Percentiles rank a stretch among this genome's conserved stretches.
Conservation (phyloP, 2,113 vertebrate species). For the Lasiurus cinereus region DNA sequence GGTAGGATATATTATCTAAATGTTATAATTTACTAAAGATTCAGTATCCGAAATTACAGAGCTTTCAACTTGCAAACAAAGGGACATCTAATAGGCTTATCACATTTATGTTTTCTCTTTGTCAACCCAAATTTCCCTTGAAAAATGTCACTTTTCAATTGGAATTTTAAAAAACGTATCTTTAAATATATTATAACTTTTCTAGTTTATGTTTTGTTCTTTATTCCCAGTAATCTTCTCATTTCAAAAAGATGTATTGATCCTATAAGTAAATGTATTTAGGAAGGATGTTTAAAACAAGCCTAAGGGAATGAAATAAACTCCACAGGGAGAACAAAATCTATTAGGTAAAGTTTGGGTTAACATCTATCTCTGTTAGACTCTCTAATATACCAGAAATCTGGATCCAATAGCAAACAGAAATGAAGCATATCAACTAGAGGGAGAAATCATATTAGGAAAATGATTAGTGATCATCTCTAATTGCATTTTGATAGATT, state of each 20-base stretch:
- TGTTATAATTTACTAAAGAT: not conserved
- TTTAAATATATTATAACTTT: not conserved
- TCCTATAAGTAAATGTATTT: not conserved
- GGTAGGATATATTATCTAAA: not conserved
- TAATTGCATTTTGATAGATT: not conserved
- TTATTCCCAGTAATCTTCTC: not conserved
- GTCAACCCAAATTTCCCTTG: not conserved
- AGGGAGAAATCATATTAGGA: not conserved
- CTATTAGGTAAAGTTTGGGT: not conserved
- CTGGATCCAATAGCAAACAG: not conserved
- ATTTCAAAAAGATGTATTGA: not conserved
- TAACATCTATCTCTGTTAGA: not conserved
- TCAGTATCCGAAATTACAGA: not conserved
- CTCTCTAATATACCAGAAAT: not conserved
- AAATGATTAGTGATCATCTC: not conserved
- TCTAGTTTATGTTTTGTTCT: not conserved
- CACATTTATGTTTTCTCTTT: not conserved
- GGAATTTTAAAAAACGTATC: not conserved
- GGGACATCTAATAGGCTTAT: not conserved
- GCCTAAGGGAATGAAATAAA: not conserved
- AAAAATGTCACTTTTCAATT: not conserved
- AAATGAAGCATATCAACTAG: not conserved
- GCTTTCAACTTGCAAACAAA: constrained; percentile 7
- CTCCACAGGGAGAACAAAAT: not conserved
- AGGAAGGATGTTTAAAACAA: not conserved